phyloP scores from a whole-genome alignment of 2,888 invertebrate species.

The Acrocyrtus sp. region DNA sequence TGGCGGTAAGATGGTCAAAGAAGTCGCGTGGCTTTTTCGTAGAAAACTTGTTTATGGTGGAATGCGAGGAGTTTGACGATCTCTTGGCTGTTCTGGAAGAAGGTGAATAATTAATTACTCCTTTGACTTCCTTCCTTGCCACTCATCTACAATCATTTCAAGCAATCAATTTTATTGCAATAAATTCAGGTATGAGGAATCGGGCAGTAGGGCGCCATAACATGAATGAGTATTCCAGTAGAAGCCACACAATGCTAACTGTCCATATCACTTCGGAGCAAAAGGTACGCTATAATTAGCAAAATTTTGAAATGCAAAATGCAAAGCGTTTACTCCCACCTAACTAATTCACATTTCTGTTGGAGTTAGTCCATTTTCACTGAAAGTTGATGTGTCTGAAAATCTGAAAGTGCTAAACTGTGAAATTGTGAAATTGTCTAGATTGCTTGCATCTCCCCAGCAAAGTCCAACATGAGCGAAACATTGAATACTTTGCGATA shows the following conservation, averaged over 20 bases:
- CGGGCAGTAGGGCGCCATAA: constrained; percentile 89
- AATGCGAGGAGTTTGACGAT: constrained; percentile 93
- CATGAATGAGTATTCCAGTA: constrained; percentile 92
- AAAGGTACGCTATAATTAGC: constrained; percentile 72
- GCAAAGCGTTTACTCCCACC: too few species aligned
- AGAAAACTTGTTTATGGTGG: constrained; percentile 94
- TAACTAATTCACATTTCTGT: too few species aligned
- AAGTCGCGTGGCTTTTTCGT: constrained; percentile 93
- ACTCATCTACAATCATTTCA: neutral
- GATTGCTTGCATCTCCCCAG: constrained; percentile 95
- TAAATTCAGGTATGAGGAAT: constrained; percentile 81
- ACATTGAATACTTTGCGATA: constrained; percentile 92
- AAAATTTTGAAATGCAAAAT: too few species aligned
- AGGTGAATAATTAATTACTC: constrained; percentile 71
- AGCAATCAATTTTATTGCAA: too few species aligned
- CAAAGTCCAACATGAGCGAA: constrained; percentile 84
- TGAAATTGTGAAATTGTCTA: too few species aligned
- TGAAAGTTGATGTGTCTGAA: too few species aligned
- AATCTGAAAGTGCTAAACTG: too few species aligned
- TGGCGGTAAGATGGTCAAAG: constrained; percentile 94
- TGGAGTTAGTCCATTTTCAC: too few species aligned
- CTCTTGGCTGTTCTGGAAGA: constrained; percentile 93
- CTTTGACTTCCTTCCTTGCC: neutral
- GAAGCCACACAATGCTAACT: constrained; percentile 92
- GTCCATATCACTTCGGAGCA: constrained; percentile 89